Evolutionary conservation across 2,797 vertebrate genomes (phyloP).

Genomic region (Phrynocephalus vlangalii): DNA sequence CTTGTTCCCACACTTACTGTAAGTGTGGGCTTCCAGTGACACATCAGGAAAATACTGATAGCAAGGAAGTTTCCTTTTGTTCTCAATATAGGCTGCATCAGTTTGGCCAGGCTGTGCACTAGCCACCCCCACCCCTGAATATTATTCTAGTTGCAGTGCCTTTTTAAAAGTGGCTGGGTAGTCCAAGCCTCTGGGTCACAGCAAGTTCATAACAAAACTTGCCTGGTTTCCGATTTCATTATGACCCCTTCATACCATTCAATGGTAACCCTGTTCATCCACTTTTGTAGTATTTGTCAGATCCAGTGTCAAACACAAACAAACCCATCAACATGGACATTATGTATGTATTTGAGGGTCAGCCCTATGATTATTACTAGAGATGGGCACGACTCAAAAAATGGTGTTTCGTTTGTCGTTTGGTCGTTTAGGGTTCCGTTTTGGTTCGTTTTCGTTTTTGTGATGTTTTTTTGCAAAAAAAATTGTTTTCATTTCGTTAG

Average conservation of each 20-base stretch:
- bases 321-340: constrained; percentile 54
- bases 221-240: constrained; percentile 65
- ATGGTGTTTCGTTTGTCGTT: too few species aligned
- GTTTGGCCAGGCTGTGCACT: constrained; percentile 21
- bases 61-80: constrained; percentile 14
- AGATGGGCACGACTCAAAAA: too few species aligned
- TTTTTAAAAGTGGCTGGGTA: constrained; percentile 10
- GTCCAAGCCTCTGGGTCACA: constrained; percentile 51
- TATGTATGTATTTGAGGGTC: constrained; percentile 39
- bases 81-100: too few species aligned
- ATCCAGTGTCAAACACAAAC: constrained; percentile 62
- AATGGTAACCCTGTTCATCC: constrained; percentile 63
- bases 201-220: constrained; percentile 58
- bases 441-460: too few species aligned
- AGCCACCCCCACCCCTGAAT: constrained; percentile 10
- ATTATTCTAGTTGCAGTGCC: constrained; percentile 25
- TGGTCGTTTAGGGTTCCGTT: too few species aligned
- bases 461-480: too few species aligned
- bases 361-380: background rate
- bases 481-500: too few species aligned
- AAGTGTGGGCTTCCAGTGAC: constrained; percentile 60
- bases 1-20: constrained; percentile 69
- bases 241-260: constrained; percentile 46
- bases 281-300: constrained; percentile 52
- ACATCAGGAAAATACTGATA: constrained; percentile 51